These are phyloP conservation scores for Lasioglossum marginatum DNA, from an alignment of 2,888 invertebrate genomes.

Conservation along the genomic window DNA sequence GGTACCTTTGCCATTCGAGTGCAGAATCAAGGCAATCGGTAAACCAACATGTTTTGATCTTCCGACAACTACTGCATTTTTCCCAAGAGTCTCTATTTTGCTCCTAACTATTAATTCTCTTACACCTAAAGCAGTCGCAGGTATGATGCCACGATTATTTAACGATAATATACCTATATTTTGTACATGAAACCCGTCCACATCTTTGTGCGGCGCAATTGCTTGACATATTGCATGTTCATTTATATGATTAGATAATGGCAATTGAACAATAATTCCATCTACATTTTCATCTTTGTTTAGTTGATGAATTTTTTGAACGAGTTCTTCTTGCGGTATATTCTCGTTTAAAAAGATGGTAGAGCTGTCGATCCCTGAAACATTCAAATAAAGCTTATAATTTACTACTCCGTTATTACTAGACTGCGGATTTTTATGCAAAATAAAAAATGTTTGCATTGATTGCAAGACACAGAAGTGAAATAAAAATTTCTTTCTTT, in stretches of 20 bases:
- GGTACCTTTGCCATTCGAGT: constrained; percentile 90
- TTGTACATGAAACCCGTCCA: constrained; percentile 94
- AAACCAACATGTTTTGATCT: constrained; percentile 97
- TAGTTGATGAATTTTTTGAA: constrained; percentile 87
- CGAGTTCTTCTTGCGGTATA: constrained; percentile 89
- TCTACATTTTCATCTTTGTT: constrained; percentile 90
- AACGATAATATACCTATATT: constrained; percentile 92
- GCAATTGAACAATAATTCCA: constrained; percentile 94
- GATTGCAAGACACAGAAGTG: too few species aligned
- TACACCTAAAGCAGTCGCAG: constrained; percentile 82
- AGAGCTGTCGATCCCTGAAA: constrained; percentile 88
- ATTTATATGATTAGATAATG: constrained; percentile 91
- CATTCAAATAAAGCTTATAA: constrained; percentile 11
- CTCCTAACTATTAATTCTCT: constrained; percentile 84
- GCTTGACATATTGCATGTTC: constrained; percentile 93
- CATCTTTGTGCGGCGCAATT: constrained; percentile 93
- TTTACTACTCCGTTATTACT: background rate
- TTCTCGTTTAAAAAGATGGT: constrained; percentile 87
- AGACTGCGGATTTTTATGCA: too few species aligned
- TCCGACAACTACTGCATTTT: constrained; percentile 95
- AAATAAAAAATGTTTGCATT: too few species aligned
- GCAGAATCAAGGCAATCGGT: constrained; percentile 94
- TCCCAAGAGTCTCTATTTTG: constrained; percentile 92
- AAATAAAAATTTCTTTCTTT: too few species aligned
- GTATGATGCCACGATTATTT: constrained; percentile 85